These are phyloP conservation scores for Myripristis murdjan DNA, from an alignment of 2,797 vertebrate genomes.

Conservation along the genomic window DNA sequence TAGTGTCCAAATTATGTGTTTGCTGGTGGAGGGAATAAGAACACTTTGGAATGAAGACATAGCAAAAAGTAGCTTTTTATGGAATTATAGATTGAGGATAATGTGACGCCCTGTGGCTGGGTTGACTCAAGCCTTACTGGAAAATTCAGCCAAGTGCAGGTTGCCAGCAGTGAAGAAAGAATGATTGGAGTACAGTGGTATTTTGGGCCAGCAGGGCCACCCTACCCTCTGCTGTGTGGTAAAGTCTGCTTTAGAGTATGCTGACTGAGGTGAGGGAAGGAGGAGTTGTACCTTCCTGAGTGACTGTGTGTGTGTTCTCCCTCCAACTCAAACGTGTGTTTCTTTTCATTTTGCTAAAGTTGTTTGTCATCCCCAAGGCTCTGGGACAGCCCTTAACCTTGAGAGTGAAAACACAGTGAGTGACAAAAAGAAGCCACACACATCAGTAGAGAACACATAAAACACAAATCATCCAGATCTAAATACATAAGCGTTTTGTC, in stretches of 20 bases:
- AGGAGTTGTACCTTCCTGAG: slow-evolving; percentile 25
- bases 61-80: background rate
- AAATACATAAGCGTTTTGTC: slow-evolving; percentile 11
- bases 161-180: slow-evolving; percentile 5
- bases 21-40: background rate
- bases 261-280: slow-evolving; percentile 30
- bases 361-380: slow-evolving; percentile 33
- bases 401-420: slow-evolving; percentile 20
- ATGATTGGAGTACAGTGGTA: background rate
- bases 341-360: slow-evolving; percentile 22
- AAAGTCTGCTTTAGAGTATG: slow-evolving; percentile 10
- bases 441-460: background rate
- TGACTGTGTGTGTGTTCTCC: slow-evolving; percentile 1
- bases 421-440: background rate
- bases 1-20: background rate
- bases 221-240: background rate
- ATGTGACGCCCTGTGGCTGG: background rate
- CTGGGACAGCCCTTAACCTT: slow-evolving; percentile 44
- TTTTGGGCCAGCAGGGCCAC: background rate
- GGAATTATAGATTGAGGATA: background rate
- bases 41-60: background rate
- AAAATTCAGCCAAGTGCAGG: slow-evolving; percentile 21
- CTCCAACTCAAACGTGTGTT: slow-evolving; percentile 33
- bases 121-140: slow-evolving; percentile 19
- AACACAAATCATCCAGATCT: background rate